Base-by-base conservation (phyloP, 1,140 invertebrate species). In the Euura lappo region DNA sequence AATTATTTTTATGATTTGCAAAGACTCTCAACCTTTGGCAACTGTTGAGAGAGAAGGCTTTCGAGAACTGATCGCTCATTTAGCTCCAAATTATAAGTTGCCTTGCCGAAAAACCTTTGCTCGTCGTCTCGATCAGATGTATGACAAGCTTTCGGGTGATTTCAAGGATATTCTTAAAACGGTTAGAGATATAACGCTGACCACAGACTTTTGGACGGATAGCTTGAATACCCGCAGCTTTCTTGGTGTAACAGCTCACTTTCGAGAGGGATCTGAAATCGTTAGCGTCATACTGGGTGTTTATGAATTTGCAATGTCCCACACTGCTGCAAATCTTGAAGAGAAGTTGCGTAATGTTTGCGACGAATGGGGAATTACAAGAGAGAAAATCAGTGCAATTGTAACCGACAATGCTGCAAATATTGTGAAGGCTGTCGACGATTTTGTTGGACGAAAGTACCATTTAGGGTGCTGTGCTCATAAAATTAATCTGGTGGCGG, bases 41-140 rank as follows among this genome's bases (percentile, higher is more conserved):
- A 76, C 84, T 13, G 84, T 87, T 47, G 83, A 87, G 79, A 81
- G 81, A 76, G 80, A 83, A 75, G 86, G 85, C 6, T 88, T 88
- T 73, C 66, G 71, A 44, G 78, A 77, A 79, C 69, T 86, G 6
- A 77, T 87, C 69, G 84, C 81, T 79, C 75, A 75, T 46, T 68
- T 75, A 72, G 83, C 78, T 45, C 84, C 84, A 13, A 77, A 81
- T n/a, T 86, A 86, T 78, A 83, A 84, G 71, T 68, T 85, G 44
- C 85, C 85, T 2, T 79, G 72, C 73, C 77, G 76, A 71, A 80
- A 78, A 64, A 79, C 78, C 42, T 67, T 84, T 44, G 74, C 68
- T 69, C 42, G 73, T 42, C 67, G 70, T 68, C 44, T 82, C 13
- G 80, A 82, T 74, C 74, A 81, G 44, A 84, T 83, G 76, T 85